Percentiles rank a stretch among this genome's conserved stretches.
These are phyloP conservation scores for Maniola hyperantus DNA, from an alignment of 2,888 invertebrate species.

Conservation along the genomic window DNA sequence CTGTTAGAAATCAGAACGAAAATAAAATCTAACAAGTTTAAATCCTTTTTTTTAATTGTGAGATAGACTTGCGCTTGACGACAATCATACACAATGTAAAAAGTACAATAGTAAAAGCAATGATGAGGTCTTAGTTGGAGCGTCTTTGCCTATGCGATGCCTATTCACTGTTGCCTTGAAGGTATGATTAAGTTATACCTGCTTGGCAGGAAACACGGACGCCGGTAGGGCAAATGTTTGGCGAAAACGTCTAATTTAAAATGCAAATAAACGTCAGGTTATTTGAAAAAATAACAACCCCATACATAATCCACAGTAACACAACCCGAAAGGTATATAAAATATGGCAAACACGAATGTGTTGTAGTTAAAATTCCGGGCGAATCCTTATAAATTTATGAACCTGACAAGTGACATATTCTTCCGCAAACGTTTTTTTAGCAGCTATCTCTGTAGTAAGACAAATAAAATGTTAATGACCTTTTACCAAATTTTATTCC, in stretches of 20 bases:
- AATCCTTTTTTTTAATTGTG: too few species aligned
- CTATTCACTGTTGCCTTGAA: too few species aligned
- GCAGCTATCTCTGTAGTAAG: slow-evolving; percentile 18
- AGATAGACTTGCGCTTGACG: too few species aligned
- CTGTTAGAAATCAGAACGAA: neutral
- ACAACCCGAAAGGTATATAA: slow-evolving; percentile 19
- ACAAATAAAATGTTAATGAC: slow-evolving; percentile 19
- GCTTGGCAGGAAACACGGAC: too few species aligned
- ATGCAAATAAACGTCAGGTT: neutral
- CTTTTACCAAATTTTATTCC: slow-evolving; percentile 20
- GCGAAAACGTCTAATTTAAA: neutral
- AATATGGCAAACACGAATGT: slow-evolving; percentile 29
- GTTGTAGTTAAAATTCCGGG: slow-evolving; percentile 33
- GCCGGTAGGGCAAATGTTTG: too few species aligned
- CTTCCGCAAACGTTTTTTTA: slow-evolving; percentile 25
- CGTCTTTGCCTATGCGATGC: too few species aligned
- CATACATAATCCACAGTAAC: slow-evolving; percentile 4
- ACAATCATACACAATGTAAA: too few species aligned
- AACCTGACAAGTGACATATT: slow-evolving; percentile 31
- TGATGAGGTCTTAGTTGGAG: too few species aligned
- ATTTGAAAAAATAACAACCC: neutral
- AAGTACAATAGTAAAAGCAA: too few species aligned
- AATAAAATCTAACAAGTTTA: neutral
- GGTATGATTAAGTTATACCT: too few species aligned
- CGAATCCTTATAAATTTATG: slow-evolving; percentile 36